Evolutionary conservation across 1,140 invertebrate genomes (phyloP), one percentile per base, ranked within the genome.

Genomic region (Danaus plexippus): DNA sequence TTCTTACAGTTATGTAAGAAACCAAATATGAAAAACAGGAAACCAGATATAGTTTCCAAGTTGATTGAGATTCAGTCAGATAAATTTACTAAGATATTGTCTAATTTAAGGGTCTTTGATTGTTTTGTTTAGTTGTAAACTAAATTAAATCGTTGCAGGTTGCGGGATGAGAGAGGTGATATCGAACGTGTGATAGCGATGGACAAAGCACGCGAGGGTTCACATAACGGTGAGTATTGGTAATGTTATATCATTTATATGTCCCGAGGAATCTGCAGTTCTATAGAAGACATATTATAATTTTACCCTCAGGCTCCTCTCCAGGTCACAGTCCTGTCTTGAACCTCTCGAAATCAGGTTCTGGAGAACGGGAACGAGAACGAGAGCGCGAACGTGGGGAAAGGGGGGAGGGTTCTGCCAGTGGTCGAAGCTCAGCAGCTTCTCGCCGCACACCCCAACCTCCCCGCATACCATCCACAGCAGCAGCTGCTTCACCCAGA

Each of bases 301-400:
- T 53, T 48, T 59, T 49, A 9, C 51, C 57, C 73, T 11, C 75
- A 95, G 95, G 94, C 63, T 95, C 94, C 45, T 93, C 94, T 47
- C 94, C 93, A 73, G 94, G 94, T 22, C 94, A 95, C 86, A 96
- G 95, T 91, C 95, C 95, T 45, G 95, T 96, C 43, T 83, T 97
- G 61, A 97, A 97, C 83, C 87, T 97, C 12, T 96, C 95, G 5
- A 96, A 97, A 87, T 94, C 93, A 40, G 94, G 94, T 87, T 76
- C 91, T 87, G 79, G 90, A 5, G 74, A 93, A 89, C 74, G 92
- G 87, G 59, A 91, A 87, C 59, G 90, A 68, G 55, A 66, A 52
- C 57, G 78, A 15, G 57, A 66, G 52, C 56, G 77, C 47, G 87
- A 87, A 48, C 76, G 76, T 46, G 84, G 77, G 44, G 88, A 89